Percentiles rank a stretch among this genome's conserved stretches.
phyloP scores from a whole-genome alignment of 2,888 invertebrate genomes.

The Toxonevra muliebris region DNA sequence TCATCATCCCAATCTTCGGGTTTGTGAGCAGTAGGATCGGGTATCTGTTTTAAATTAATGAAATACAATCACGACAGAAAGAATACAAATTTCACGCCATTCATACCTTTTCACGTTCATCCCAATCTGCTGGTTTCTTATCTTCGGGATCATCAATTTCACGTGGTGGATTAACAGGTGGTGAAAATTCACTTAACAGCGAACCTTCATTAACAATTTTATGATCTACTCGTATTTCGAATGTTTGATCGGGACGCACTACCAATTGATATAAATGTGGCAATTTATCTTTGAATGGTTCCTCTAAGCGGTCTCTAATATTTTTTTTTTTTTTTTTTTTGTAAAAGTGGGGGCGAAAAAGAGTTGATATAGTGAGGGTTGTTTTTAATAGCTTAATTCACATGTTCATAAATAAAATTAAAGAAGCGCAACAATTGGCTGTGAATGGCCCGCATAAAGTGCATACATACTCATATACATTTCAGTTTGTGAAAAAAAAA shows the following conservation, averaged over 20 bases:
- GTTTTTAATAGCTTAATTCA: neutral
- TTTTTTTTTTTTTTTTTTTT: slow-evolving; percentile 7
- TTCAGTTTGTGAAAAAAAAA: neutral
- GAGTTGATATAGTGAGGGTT: neutral
- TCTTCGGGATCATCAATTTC: slow-evolving; percentile 94
- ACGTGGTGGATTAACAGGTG: slow-evolving; percentile 93
- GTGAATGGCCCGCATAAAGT: slow-evolving; percentile 3
- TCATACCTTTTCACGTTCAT: slow-evolving; percentile 81
- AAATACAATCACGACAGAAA: neutral
- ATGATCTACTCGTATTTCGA: slow-evolving; percentile 83
- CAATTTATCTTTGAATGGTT: slow-evolving; percentile 90
- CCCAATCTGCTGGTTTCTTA: slow-evolving; percentile 91
- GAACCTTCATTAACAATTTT: slow-evolving; percentile 86
- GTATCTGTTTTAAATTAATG: slow-evolving; percentile 68
- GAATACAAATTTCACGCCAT: neutral
- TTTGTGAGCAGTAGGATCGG: slow-evolving; percentile 87
- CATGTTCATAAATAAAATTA: slow-evolving; percentile 1
- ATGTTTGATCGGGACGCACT: slow-evolving; percentile 81
- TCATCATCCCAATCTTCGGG: slow-evolving; percentile 98
- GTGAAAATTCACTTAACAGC: slow-evolving; percentile 88
- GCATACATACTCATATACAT: neutral
- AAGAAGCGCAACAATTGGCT: slow-evolving; percentile 16
- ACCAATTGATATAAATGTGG: slow-evolving; percentile 88
- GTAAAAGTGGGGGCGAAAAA: neutral
- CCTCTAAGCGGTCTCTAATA: slow-evolving; percentile 78